Percentiles rank a stretch among this genome's conserved stretches.
These are phyloP conservation scores for Podabrus alpinus DNA, from an alignment of 2,888 invertebrate genomes.

Conservation along the genomic window DNA sequence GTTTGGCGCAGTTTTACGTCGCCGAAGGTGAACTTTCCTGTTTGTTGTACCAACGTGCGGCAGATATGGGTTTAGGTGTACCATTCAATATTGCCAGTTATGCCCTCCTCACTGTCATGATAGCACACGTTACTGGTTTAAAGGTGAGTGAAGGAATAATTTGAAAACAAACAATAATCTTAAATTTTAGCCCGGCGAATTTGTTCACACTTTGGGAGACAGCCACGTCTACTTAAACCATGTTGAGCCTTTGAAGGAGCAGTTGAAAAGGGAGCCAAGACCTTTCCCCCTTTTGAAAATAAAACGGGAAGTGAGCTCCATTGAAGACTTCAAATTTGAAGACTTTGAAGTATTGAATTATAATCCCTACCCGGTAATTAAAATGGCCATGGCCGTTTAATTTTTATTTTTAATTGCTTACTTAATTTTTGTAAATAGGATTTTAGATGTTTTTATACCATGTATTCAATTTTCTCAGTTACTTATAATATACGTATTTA, in stretches of 20 bases:
- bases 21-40: constrained; percentile 81
- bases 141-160: constrained; percentile 61
- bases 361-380: constrained; percentile 84
- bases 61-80: constrained; percentile 96
- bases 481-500: no score
- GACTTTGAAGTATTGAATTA: constrained; percentile 89
- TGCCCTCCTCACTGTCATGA: constrained; percentile 89
- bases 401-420: not conserved
- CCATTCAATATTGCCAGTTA: constrained; percentile 98
- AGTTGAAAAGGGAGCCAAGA: constrained; percentile 75
- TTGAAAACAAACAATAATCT: not conserved
- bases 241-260: constrained; percentile 77
- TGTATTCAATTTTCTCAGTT: no score
- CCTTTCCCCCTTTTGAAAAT: constrained; percentile 83
- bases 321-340: constrained; percentile 84
- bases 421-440: not conserved
- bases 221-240: constrained; percentile 93
- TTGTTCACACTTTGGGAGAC: constrained; percentile 92
- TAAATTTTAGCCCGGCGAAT: constrained; percentile 77
- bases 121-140: constrained; percentile 88
- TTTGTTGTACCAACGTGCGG: constrained; percentile 92
- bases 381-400: constrained; percentile 91
- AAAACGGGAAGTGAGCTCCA: constrained; percentile 69
- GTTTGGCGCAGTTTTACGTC: constrained; percentile 92
- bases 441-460: not conserved